Evolutionary conservation across 1,140 invertebrate species (phyloP).

Genomic region (Euwallacea fornicatus): DNA sequence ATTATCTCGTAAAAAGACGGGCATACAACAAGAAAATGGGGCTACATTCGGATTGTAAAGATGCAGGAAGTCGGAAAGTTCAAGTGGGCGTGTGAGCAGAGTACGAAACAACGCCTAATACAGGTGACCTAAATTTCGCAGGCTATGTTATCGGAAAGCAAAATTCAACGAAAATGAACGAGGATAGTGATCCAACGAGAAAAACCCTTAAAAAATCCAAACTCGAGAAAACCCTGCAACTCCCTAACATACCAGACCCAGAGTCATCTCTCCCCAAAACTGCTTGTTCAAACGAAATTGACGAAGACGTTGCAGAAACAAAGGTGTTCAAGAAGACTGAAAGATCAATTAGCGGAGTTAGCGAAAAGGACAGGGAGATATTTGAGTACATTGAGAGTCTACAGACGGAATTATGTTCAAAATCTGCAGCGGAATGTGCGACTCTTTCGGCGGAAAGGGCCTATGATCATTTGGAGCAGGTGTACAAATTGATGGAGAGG

Average conservation of each 20-base stretch:
- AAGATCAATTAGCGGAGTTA: constrained; percentile 17
- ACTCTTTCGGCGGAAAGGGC: constrained; percentile 60
- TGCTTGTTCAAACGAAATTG: not conserved
- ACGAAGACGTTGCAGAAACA: not conserved
- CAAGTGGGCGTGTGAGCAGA: not conserved
- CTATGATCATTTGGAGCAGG: constrained; percentile 75
- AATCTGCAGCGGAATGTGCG: constrained; percentile 47
- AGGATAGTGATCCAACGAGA: constrained; percentile 12
- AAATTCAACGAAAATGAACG: constrained; percentile 9
- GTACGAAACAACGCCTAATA: not conserved
- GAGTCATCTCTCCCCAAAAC: constrained; percentile 24
- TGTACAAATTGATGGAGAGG: constrained; percentile 74
- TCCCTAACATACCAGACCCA: constrained; percentile 49
- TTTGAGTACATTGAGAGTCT: constrained; percentile 48
- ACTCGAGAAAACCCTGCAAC: constrained; percentile 36
- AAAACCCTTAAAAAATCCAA: constrained; percentile 39
- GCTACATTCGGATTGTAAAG: no score
- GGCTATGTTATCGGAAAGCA: no score
- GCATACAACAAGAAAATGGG: no score
- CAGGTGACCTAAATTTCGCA: not conserved
- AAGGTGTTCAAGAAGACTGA: constrained; percentile 15
- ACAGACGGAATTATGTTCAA: constrained; percentile 39
- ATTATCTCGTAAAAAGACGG: not conserved
- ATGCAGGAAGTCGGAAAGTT: no score
- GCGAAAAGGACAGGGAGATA: constrained; percentile 43